phyloP scores from a whole-genome alignment of 64 coral and sea anemone species.

The Astreopora myriophthalma region DNA sequence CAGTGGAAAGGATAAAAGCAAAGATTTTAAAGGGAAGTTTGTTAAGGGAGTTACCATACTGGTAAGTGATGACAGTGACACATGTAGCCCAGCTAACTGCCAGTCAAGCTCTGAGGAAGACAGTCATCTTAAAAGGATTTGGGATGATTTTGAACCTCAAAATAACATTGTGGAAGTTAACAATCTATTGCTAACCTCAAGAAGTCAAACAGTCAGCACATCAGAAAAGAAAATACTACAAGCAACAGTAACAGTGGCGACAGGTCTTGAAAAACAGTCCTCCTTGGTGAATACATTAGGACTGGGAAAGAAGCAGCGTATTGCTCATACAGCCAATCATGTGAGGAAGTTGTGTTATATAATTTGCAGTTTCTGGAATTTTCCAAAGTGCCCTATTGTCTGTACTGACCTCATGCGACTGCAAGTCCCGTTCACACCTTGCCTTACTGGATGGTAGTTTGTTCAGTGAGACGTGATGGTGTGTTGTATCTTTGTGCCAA shows the following conservation, averaged over 20 bases:
- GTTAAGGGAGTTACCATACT: neutral
- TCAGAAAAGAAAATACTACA: neutral
- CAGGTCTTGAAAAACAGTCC: neutral
- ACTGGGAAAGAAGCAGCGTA: conserved; percentile 79
- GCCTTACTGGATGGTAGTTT: too few species aligned
- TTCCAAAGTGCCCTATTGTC: too few species aligned
- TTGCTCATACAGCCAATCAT: conserved; percentile 79
- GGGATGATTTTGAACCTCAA: conserved; percentile 24
- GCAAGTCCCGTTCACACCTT: too few species aligned
- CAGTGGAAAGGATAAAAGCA: neutral
- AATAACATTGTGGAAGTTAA: neutral
- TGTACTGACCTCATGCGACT: too few species aligned
- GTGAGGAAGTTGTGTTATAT: conserved; percentile 37
- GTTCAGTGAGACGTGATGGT: too few species aligned
- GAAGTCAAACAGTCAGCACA: neutral
- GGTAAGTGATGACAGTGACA: conserved; percentile 1
- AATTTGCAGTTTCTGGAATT: neutral
- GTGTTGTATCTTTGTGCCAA: too few species aligned
- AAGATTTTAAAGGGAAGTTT: neutral
- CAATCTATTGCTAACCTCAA: neutral
- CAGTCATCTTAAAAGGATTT: conserved; percentile 4
- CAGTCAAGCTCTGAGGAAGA: neutral
- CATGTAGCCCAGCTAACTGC: neutral
- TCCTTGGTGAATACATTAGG: conserved; percentile 52
- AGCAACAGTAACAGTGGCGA: neutral